Base-by-base conservation (phyloP, 2,113 vertebrate species). In the Mustela lutreola region DNA sequence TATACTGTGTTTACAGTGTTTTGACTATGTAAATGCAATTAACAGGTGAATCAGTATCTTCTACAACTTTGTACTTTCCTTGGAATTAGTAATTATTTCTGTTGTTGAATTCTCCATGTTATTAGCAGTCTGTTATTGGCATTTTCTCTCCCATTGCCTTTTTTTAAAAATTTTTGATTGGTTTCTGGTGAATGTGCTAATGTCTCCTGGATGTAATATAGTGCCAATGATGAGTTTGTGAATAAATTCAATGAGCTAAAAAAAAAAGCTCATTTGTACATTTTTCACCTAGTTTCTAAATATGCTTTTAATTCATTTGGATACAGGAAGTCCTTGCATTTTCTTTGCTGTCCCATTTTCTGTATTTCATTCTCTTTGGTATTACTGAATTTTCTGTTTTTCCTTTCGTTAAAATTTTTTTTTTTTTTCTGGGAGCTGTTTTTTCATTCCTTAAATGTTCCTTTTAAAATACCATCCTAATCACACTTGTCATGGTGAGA, bases 211-310 rank as follows among this genome's bases (percentile, higher is more conserved):
- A n/a, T 97, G 39, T 42, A 90, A 56, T 16, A 79, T 33, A 87
- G 28, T 89, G 11, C 28, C 71, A 81, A 14, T 86, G 63, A 78
- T 79, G 65, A 85, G 24, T 81, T 95, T 76, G 33, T 92, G 53
- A 94, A 88, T 79, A 96, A 93, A 84, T 80, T 91, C 91, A 85
- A n/a, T 89, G 70, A 97, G 42, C 45, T 93, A 92, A 95, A 93
- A 73, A 88, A 76, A 76, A 76, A 73, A 80, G 67, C 28, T 87
- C 50, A 84, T 70, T 42, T 21, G 42, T 71, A 60, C 50, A 70
- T 84, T 80, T 48, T 84, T 11, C 22, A 90, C 11, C 18, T 92
- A 42, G 56, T 91, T 92, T 94, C 42, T 76, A 81, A 94, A 78
- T 89, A 70, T 67, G 28, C 4, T 80, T 93, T 89, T 16, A 94